Base-by-base conservation (phyloP, 2,797 vertebrate genomes). In the Otolemur crassicaudatus region DNA sequence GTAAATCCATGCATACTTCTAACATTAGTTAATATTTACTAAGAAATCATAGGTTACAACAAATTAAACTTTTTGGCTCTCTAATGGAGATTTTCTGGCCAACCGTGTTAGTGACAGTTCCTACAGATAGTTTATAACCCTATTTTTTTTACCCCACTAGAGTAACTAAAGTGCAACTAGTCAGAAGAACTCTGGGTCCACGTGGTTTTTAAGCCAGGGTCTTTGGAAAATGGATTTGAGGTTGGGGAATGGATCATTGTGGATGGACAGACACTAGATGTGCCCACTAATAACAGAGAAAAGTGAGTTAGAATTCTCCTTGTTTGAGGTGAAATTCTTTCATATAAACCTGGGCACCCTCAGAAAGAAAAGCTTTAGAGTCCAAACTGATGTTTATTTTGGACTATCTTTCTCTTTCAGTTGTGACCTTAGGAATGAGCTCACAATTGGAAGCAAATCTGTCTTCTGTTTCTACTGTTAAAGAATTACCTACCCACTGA, bases 301-400 rank as follows among this genome's bases (percentile, higher is more conserved):
- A 98, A 97, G 61, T 6, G 3, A 98, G 87, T 94, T 31, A 95
- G 69, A 77, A 88, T 93, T 98, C 82, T 5, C 97, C 96, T 97
- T 93, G 96, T 97, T 97, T 97, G 72, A 98, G 97, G 87, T 97
- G 98, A 97, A 98, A 99, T 99, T 98, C 98, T 98, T 99, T 98
- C 97, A 97, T 96, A 97, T 97, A 98, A 98, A 98, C 97, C 98
- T 98, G 98, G 98, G 98, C 98, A 98, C 98, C 98, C 98, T 99
- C 98, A 97, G 98, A 98, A 97, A 99, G 98, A 98, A 97, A 98
- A 96, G 98, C 97, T 98, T 98, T 98, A 10, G 80, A 98, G 97
- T 98, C 98, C 98, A 98, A 98, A 96, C 96, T 94, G 82, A 94
- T 99, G 98, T 99, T 99, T 99, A 98, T 97, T 98, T 99, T 99